phyloP scores from a whole-genome alignment of 2,113 vertebrate genomes.

The Tragelaphus buxtoni region DNA sequence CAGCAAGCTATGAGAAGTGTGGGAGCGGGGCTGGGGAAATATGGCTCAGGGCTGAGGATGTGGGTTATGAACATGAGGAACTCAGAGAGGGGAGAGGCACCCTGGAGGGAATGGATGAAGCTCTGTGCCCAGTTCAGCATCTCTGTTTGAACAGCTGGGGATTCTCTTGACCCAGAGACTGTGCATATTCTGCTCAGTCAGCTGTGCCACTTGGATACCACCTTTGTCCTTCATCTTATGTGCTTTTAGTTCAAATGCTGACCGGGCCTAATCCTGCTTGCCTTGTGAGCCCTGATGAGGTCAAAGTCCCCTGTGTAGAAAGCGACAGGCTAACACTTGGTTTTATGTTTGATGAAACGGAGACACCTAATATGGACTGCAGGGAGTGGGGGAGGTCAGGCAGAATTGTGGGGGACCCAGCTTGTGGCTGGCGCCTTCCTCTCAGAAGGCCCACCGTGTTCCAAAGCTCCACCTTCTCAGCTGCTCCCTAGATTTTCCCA shows the following conservation, averaged over 20 bases:
- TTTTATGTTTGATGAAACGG: constrained; percentile 41
- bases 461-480: background rate
- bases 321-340: constrained; percentile 11
- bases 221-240: constrained; percentile 66
- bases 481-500: background rate
- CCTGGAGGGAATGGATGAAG: background rate
- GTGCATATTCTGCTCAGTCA: constrained; percentile 56
- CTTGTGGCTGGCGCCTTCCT: background rate
- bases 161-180: background rate
- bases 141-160: constrained; percentile 2
- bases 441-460: background rate
- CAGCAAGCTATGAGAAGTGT: background rate
- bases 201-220: constrained; percentile 39
- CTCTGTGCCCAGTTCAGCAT: background rate
- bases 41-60: background rate
- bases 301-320: constrained; percentile 43
- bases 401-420: background rate
- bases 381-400: background rate
- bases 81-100: background rate
- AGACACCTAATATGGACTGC: background rate
- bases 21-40: background rate
- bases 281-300: constrained; percentile 37
- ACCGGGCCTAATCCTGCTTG: constrained; percentile 55
- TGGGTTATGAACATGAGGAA: background rate
- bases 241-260: constrained; percentile 62